Base-by-base conservation (phyloP, 2,797 vertebrate genomes). In the Dipus sagitta region DNA sequence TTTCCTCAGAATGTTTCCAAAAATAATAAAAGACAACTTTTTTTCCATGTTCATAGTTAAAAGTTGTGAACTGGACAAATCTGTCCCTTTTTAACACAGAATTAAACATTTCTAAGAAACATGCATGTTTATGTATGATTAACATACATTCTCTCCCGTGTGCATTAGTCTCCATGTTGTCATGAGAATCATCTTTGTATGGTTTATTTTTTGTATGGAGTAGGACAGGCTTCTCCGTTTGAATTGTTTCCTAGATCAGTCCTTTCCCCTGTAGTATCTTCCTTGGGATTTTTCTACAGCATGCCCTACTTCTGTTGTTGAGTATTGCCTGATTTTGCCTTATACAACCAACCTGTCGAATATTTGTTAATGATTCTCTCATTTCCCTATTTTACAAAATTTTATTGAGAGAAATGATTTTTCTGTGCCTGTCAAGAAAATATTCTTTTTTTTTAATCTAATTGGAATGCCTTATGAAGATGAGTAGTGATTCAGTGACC, bases 151-250 rank as follows among this genome's bases (percentile, higher is more conserved):
- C 93, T 92, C 28, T 93, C 67, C 62, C 79, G 76, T 64, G 14
- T 78, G 62, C 38, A 20, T 82, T 79, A 80, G 54, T 78, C 26
- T 77, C 60, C 81, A 54, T 90, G 34, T 76, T 92, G 38, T 94
- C 85, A 82, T 87, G 14, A 93, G 92, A 62, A 17, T 84, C 88
- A 72, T 72, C 34, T 94, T 92, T 65, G n/a, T 91, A 58, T 93
- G 94, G 42, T 78, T 94, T 90, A 23, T 92, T 92, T 87, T 88
- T 88, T 38, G n/a, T 38, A 38, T 38, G 38, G 38, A 0, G 92
- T 76, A 82, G 70, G 84, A 23, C 77, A 88, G 18, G 18, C 54
- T 92, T 94, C 95, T 82, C 30, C 47, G 58, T 78, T 89, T 89
- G 34, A 81, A 85, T 88, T 91, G 64, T 80, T 94, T 90, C 65